phyloP scores from a whole-genome alignment of 2,888 invertebrate genomes.

The Tromatobia lineatoria region DNA sequence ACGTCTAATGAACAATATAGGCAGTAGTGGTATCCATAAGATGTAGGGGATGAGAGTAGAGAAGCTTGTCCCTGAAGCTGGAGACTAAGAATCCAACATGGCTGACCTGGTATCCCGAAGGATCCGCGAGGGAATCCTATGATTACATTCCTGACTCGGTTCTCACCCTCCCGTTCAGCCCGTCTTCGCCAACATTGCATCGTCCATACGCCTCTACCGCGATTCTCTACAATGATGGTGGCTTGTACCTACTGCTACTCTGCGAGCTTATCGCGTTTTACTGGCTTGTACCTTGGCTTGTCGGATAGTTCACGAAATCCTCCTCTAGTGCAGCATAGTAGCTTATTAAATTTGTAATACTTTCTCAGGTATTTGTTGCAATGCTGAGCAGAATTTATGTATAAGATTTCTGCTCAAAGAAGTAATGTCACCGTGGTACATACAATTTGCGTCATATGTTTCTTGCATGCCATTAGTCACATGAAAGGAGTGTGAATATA shows the following conservation, averaged over 20 bases:
- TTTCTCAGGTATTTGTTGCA: slow-evolving; percentile 22
- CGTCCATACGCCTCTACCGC: slow-evolving; percentile 42
- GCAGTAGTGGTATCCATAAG: slow-evolving; percentile 73
- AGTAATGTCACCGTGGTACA: neutral
- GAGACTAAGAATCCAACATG: slow-evolving; percentile 84
- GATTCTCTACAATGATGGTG: slow-evolving; percentile 30
- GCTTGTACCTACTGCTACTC: slow-evolving; percentile 10
- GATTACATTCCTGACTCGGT: slow-evolving; percentile 84
- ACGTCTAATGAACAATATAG: slow-evolving; percentile 81
- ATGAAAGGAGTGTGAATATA: too few relatives aligned
- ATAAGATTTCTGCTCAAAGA: neutral
- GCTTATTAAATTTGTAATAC: slow-evolving; percentile 4
- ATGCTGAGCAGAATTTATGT: neutral
- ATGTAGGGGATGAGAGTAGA: slow-evolving; percentile 70
- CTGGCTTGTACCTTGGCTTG: slow-evolving; percentile 8
- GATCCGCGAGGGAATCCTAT: slow-evolving; percentile 84
- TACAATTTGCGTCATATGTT: neutral
- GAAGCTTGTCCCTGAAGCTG: slow-evolving; percentile 50
- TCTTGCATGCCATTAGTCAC: neutral
- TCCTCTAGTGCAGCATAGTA: neutral
- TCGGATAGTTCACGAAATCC: slow-evolving; percentile 7
- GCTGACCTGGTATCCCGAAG: slow-evolving; percentile 82
- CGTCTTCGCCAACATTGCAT: slow-evolving; percentile 65
- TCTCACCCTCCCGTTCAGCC: slow-evolving; percentile 56
- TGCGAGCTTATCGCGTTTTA: slow-evolving; percentile 6